Base-by-base conservation (phyloP, 1,140 invertebrate genomes). In the Cylas formicarius region DNA sequence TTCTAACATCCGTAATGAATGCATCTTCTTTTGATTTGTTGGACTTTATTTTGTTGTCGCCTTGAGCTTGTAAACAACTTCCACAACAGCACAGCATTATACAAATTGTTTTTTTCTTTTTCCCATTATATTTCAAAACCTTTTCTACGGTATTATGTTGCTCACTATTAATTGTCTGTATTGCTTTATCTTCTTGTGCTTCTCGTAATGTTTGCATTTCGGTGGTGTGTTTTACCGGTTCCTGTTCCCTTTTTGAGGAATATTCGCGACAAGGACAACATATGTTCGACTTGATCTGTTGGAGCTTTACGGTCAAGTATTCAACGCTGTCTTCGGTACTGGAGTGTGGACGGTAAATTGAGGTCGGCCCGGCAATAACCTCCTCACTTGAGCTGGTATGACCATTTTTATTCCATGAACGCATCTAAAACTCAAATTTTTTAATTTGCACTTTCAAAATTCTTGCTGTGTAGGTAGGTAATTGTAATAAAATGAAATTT, bases 21-120 rank as follows among this genome's bases (percentile, higher is more conserved):
- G 41, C 21, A 10, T 20, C 21, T 41, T 14, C 11, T 17, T n/a
- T 21, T 23, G 7, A 3, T 11, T 33, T 33, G 27, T 24, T 11
- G 29, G 20, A 11, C 6, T 9, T 36, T 8, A n/a, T 36, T 20
- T 18, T 22, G 8, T 29, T 41, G 14, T 37, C 17, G 4, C n/a
- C 28, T 5, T 9, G 14, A 21, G 4, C 9, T 8, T 32, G 18
- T 10, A 29, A 29, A 21, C 33, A 44, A 11, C 17, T 14, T 6
- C 33, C 33, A 14, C 43, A 44, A 29, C 43, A 44, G 24, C 43
- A 44, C 2, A 44, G 33, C 23, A 35, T 18, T 28, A 44, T 44
- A 28, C 33, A 44, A 9, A 44, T 36, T 7, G 43, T 44, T 37
- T 44, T 44, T n/a, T 44, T 17, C 22, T 37, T 44, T 24, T 37